Evolutionary conservation across 2,113 vertebrate genomes (phyloP).

Genomic region (Gyps fulvus): DNA sequence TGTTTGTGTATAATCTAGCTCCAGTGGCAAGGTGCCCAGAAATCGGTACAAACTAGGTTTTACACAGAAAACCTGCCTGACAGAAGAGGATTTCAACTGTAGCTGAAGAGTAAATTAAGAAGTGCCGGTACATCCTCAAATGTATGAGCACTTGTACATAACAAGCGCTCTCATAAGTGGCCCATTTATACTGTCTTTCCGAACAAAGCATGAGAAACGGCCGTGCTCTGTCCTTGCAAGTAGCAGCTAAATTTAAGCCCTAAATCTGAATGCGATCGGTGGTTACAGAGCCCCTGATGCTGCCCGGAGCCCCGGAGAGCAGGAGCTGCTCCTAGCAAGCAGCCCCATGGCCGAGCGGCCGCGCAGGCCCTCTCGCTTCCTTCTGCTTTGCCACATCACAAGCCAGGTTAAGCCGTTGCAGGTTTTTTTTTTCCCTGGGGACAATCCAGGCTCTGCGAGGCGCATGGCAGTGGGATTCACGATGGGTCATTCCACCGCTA

Average conservation of each 20-base stretch:
- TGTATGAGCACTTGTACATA: background rate
- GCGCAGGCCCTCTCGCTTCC: background rate
- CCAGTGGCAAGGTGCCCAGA: background rate
- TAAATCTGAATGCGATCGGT: background rate
- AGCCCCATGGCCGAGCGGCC: background rate
- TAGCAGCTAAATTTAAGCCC: background rate
- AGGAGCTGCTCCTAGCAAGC: background rate
- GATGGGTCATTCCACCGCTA: background rate
- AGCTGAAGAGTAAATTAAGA: background rate
- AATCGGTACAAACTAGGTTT: background rate
- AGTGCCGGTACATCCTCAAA: background rate
- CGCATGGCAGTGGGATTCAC: fast-evolving
- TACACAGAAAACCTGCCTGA: background rate
- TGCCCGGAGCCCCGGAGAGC: background rate
- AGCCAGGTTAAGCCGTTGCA: background rate
- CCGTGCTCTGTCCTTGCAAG: background rate
- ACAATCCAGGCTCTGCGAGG: background rate
- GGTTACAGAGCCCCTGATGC: background rate
- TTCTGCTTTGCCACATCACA: background rate
- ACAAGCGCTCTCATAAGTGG: background rate
- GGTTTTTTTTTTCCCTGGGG: background rate
- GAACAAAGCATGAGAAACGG: background rate
- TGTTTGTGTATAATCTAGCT: background rate
- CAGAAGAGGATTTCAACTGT: background rate
- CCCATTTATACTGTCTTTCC: background rate